phyloP scores from a whole-genome alignment of 53 echinoderm and acorn worm species.

The Actinopyga echinites region DNA sequence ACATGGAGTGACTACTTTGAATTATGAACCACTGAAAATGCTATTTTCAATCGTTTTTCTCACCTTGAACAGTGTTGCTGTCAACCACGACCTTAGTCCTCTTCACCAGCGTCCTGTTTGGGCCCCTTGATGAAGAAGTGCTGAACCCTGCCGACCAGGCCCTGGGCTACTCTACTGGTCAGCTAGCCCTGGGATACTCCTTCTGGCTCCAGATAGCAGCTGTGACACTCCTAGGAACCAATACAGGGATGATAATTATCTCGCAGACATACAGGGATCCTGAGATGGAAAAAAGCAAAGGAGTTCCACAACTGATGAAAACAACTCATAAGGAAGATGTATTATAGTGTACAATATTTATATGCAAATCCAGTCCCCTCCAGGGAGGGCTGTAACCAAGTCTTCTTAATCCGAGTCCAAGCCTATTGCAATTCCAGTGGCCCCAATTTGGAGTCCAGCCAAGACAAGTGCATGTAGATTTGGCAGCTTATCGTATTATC shows the following conservation, averaged over 20 bases:
- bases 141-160: background rate
- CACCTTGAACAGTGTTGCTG: slow-evolving; percentile 11
- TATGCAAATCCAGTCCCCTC: too few relatives aligned
- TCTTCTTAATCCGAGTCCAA: too few relatives aligned
- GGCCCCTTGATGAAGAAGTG: background rate
- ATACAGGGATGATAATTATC: background rate
- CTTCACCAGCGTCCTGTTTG: slow-evolving; percentile 1
- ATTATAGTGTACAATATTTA: background rate
- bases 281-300: background rate
- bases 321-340: background rate
- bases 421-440: too few relatives aligned
- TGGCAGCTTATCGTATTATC: too few relatives aligned
- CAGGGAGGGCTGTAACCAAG: too few relatives aligned
- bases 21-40: too few relatives aligned
- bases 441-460: too few relatives aligned
- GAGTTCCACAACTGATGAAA: slow-evolving; percentile 5
- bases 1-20: too few relatives aligned
- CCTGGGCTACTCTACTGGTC: background rate
- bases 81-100: background rate
- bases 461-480: too few relatives aligned
- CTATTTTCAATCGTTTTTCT: background rate
- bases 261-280: background rate
- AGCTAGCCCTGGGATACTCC: slow-evolving; percentile 52
- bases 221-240: background rate
- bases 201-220: slow-evolving; percentile 43